phyloP scores from a whole-genome alignment of 2,888 invertebrate species.

The Frankliniella fusca region DNA sequence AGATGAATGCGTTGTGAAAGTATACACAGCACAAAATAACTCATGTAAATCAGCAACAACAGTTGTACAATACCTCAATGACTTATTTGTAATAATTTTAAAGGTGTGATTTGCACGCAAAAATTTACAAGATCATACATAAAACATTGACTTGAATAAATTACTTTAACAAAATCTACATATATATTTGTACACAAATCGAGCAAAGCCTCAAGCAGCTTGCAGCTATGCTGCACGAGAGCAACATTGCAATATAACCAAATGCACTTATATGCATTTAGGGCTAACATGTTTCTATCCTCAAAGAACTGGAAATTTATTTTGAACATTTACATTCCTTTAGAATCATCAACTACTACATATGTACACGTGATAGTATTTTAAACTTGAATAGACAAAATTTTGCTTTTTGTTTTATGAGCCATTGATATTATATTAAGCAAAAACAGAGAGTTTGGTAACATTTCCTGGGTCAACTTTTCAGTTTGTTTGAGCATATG shows the following conservation, averaged over 20 bases:
- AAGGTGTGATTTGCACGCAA: background rate
- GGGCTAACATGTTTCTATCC: background rate
- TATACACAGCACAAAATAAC: background rate
- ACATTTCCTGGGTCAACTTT: background rate
- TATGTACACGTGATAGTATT: background rate
- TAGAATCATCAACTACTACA: background rate
- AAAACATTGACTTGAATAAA: constrained; percentile 2
- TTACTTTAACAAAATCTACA: constrained; percentile 1
- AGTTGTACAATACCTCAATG: background rate
- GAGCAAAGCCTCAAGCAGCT: background rate
- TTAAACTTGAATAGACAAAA: background rate
- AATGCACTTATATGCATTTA: background rate
- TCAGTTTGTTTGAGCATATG: background rate
- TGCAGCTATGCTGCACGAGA: background rate
- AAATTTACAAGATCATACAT: background rate
- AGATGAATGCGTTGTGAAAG: background rate
- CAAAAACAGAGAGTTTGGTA: background rate
- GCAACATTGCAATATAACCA: background rate
- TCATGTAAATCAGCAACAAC: background rate
- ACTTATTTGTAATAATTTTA: background rate
- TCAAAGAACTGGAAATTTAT: background rate
- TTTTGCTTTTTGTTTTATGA: background rate
- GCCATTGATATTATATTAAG: background rate
- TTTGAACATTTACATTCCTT: background rate
- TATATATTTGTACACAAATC: constrained; percentile 1